These are phyloP conservation scores for Apostichopus leukothele DNA, from an alignment of 53 echinoderm and acorn worm genomes.

Conservation along the genomic window DNA sequence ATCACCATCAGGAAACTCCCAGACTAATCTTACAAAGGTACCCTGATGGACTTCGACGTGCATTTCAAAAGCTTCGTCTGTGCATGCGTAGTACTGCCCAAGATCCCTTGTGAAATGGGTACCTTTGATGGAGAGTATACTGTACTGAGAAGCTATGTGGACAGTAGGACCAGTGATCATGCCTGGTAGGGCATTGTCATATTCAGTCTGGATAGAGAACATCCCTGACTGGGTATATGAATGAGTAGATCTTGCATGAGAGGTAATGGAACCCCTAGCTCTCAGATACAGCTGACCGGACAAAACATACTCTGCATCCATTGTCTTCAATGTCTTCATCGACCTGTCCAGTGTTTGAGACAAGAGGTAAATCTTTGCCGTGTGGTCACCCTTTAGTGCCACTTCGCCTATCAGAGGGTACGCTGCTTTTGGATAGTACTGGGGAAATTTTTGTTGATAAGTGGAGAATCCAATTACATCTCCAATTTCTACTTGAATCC, in stretches of 20 bases:
- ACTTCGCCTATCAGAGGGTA: conserved; percentile 75
- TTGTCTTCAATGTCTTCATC: neutral
- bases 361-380: neutral
- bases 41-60: conserved; percentile 73
- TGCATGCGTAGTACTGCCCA: conserved; percentile 79
- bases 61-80: conserved; percentile 67
- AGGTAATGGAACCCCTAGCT: conserved; percentile 59
- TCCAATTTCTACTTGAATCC: conserved; percentile 58
- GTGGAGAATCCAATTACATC: conserved; percentile 69
- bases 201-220: conserved; percentile 64
- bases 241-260: conserved; percentile 57
- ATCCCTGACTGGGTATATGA: conserved; percentile 64
- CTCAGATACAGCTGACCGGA: conserved; percentile 60
- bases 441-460: conserved; percentile 68
- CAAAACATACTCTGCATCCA: neutral
- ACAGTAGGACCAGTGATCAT: conserved; percentile 49
- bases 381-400: conserved; percentile 32
- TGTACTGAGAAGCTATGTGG: conserved; percentile 65
- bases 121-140: conserved; percentile 66
- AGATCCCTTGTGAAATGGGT: conserved; percentile 75
- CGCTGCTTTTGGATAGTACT: conserved; percentile 71
- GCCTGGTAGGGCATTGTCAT: conserved; percentile 56
- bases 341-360: conserved; percentile 22
- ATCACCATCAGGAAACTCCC: conserved; percentile 66
- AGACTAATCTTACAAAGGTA: conserved; percentile 63